These are phyloP conservation scores for Etia nguti DNA, from an alignment of 2,113 vertebrate species.

Conservation along the genomic window DNA sequence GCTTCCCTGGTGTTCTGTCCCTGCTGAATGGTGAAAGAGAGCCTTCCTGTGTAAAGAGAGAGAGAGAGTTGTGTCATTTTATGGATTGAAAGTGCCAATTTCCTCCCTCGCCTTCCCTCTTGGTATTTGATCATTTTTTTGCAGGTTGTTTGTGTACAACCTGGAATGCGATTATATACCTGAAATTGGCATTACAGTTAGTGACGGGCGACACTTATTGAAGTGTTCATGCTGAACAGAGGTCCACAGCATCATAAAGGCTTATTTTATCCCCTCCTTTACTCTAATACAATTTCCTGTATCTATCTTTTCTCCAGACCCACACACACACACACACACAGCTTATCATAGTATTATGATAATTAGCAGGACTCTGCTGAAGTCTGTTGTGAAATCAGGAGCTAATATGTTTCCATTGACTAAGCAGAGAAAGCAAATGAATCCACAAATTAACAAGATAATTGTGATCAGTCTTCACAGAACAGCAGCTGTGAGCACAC, in stretches of 20 bases:
- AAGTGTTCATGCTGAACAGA: background rate
- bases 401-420: constrained; percentile 44
- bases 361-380: constrained; percentile 14
- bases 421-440: constrained; percentile 32
- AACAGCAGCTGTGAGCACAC: background rate
- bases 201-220: background rate
- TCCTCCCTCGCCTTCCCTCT: background rate
- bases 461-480: constrained; percentile 18
- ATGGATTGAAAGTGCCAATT: background rate
- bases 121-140: background rate
- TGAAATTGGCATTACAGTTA: background rate
- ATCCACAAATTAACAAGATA: constrained; percentile 27
- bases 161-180: background rate
- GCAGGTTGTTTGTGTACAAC: background rate
- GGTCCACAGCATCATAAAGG: background rate
- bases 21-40: background rate
- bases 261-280: background rate
- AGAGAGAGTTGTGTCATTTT: background rate
- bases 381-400: background rate
- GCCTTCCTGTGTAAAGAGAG: background rate
- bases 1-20: background rate
- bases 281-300: background rate
- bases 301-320: background rate
- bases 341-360: background rate
- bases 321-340: background rate